Evolutionary conservation across 2,888 invertebrate species (phyloP), one percentile per base, ranked within the genome.

Genomic region (Omphaloscelis lunosa): DNA sequence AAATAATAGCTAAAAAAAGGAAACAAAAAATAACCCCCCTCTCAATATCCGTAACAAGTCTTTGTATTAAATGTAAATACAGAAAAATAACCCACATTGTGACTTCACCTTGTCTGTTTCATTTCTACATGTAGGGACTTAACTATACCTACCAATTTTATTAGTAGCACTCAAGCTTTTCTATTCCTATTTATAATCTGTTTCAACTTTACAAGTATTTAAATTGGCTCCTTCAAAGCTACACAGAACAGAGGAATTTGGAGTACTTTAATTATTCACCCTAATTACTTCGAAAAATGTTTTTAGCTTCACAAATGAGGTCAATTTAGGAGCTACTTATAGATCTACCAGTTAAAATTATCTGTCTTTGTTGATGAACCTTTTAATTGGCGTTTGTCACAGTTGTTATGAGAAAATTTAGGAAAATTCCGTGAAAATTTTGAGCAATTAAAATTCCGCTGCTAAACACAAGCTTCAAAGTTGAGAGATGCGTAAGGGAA

Each of bases 221-320:
- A 58, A 75, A 75, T 75, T 62, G 17, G 12, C 29, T 51, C 11
- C 48, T 17, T 69, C 27, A 65, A 51, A 69, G 5, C 23, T 5
- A 59, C 11, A 39, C n/a, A 20, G 12, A 51, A 61, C 12, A 41
- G 41, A 27, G 17, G 29, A 51, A 70, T 70, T 66, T 15, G n/a
- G 48, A 17, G 17, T 27, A 51, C 15, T 61, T 58, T 34, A 63
- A 58, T 67, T 67, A 62, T 62, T 79, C 23, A 34, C n/a, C 8
- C 51, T 58, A 80, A 68, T 65, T 59, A 75, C 58, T 77, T 67
- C 15, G 17, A 41, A 81, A 81, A 80, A 62, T 58, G 51, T 81
- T 81, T 80, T 34, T 8, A 66, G 9, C 7, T 76, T 61, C 61
- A 69, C n/a, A 70, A 67, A 76, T 61, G 15, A 61, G 11, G 66